These are phyloP conservation scores for Cotesia congregata DNA, from an alignment of 2,888 invertebrate genomes.

Conservation along the genomic window DNA sequence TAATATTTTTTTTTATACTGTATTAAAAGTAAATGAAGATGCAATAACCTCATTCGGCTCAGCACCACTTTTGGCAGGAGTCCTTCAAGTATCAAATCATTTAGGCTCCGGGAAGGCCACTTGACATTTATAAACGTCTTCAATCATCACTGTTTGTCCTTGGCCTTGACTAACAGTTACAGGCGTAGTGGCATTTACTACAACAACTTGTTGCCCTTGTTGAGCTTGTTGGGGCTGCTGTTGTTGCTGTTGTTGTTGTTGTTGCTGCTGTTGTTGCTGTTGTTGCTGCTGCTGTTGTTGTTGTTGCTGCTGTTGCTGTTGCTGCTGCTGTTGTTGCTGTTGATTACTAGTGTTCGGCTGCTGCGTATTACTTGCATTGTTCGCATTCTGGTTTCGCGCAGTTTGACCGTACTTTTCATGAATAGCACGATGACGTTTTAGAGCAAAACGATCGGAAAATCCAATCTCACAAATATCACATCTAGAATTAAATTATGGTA, in stretches of 20 bases:
- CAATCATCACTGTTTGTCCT: slow-evolving; percentile 68
- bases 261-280: slow-evolving; percentile 58
- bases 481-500: slow-evolving; percentile 69
- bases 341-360: slow-evolving; percentile 71
- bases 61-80: slow-evolving; percentile 44
- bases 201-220: slow-evolving; percentile 66
- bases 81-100: slow-evolving; percentile 61
- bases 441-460: slow-evolving; percentile 88
- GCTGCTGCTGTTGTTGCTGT: slow-evolving; percentile 68
- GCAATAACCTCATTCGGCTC: slow-evolving; percentile 47
- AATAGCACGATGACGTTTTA: slow-evolving; percentile 88
- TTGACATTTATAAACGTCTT: slow-evolving; percentile 69
- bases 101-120: slow-evolving; percentile 69
- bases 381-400: slow-evolving; percentile 71
- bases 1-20: slow-evolving; percentile 22
- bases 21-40: slow-evolving; percentile 47
- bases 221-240: slow-evolving; percentile 54
- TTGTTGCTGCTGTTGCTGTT: slow-evolving; percentile 62
- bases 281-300: slow-evolving; percentile 61
- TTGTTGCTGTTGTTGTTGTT: slow-evolving; percentile 52
- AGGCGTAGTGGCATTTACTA: slow-evolving; percentile 67
- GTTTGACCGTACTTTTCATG: slow-evolving; percentile 86
- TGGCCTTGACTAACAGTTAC: slow-evolving; percentile 68
- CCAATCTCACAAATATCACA: slow-evolving; percentile 90
- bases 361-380: slow-evolving; percentile 71